Evolutionary conservation across 2,888 invertebrate species (phyloP).

Genomic region (Microctonus brassicae): DNA sequence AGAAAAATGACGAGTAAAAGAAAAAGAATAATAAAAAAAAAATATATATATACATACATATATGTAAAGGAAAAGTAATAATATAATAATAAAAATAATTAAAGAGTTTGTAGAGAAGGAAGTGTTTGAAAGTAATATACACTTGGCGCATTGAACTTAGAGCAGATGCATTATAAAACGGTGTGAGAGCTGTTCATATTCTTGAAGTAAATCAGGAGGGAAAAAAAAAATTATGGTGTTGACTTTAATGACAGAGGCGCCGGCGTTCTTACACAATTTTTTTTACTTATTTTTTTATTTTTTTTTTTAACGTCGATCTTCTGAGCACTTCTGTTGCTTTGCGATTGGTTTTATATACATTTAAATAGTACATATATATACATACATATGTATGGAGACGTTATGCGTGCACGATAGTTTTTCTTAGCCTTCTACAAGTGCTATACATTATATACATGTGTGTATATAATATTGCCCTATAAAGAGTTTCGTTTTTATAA

Average conservation of each 20-base stretch:
- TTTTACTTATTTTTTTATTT: constrained; percentile 3
- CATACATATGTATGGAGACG: background rate
- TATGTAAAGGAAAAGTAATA: background rate
- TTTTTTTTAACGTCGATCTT: background rate
- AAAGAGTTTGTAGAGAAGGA: constrained; percentile 10
- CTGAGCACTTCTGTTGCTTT: background rate
- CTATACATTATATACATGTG: background rate
- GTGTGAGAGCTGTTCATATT: constrained; percentile 15
- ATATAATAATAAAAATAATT: constrained; percentile 19
- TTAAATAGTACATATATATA: background rate
- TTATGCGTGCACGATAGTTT: constrained; percentile 24
- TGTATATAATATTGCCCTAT: background rate
- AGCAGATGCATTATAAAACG: constrained; percentile 8
- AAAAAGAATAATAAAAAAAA: constrained; percentile 5
- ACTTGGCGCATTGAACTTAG: constrained; percentile 19
- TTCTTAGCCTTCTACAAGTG: constrained; percentile 35
- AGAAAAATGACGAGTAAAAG: background rate
- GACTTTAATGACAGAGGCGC: constrained; percentile 49
- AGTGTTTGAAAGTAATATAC: constrained; percentile 24
- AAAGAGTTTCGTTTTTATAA: constrained; percentile 27
- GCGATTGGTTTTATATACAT: constrained; percentile 21
- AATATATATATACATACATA: background rate
- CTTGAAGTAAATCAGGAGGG: constrained; percentile 24
- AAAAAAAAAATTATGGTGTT: constrained; percentile 36
- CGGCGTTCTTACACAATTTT: constrained; percentile 33